Evolutionary conservation across 2,888 invertebrate genomes (phyloP).

Genomic region (Drosophila aldrichi): DNA sequence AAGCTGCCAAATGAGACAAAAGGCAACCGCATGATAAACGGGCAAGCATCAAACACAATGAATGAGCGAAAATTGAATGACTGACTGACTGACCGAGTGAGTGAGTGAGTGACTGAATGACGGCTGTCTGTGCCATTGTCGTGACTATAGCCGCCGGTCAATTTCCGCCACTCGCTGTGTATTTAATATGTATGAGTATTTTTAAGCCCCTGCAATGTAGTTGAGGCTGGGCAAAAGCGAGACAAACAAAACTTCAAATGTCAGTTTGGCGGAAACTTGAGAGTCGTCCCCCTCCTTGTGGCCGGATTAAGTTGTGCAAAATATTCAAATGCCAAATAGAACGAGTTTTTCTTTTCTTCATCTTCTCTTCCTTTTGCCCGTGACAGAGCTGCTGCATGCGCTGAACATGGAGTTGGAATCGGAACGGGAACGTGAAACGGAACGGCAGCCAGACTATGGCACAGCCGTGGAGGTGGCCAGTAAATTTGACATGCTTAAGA

Average conservation of each 20-base stretch:
- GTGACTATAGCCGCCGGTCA: constrained; percentile 67
- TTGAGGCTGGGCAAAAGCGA: not conserved
- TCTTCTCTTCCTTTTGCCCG: not conserved
- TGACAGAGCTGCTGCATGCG: constrained; percentile 78
- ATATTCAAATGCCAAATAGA: constrained; percentile 54
- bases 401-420: constrained; percentile 78
- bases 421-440: constrained; percentile 29
- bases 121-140: constrained; percentile 30
- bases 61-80: constrained; percentile 34
- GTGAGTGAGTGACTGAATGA: constrained; percentile 23
- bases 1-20: constrained; percentile 62
- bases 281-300: constrained; percentile 34
- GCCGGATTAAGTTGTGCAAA: constrained; percentile 58
- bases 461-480: constrained; percentile 79
- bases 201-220: constrained; percentile 33
- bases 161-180: constrained; percentile 59
- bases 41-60: constrained; percentile 38
- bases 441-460: constrained; percentile 75
- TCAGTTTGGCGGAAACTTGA: constrained; percentile 57
- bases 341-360: constrained; percentile 23
- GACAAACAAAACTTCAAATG: constrained; percentile 57
- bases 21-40: constrained; percentile 47
- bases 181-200: constrained; percentile 56
- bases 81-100: constrained; percentile 33
- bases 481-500: constrained; percentile 81